phyloP scores from a whole-genome alignment of 2,888 invertebrate species.

The Carterocephalus palaemon region DNA sequence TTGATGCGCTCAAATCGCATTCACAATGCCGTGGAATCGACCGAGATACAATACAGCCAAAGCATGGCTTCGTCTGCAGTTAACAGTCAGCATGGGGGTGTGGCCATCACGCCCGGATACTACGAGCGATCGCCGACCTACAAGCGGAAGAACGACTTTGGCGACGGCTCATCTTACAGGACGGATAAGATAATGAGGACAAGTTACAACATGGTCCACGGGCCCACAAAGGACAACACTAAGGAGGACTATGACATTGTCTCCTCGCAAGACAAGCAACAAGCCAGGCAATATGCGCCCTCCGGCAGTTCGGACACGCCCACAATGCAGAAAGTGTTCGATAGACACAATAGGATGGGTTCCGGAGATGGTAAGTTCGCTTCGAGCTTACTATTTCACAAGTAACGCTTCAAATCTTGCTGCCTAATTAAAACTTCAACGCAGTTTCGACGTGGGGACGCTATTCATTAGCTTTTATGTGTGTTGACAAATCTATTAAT shows the following conservation, averaged over 20 bases:
- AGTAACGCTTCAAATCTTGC: slow-evolving; percentile 32
- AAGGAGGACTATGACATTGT: slow-evolving; percentile 51
- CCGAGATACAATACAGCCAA: slow-evolving; percentile 63
- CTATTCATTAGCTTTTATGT: slow-evolving; percentile 44
- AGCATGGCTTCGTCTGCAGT: slow-evolving; percentile 45
- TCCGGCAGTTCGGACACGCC: slow-evolving; percentile 55
- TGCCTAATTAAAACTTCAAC: slow-evolving; percentile 36
- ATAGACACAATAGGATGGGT: slow-evolving; percentile 56
- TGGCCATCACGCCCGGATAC: slow-evolving; percentile 59
- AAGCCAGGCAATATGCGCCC: slow-evolving; percentile 48
- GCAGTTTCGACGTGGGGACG: slow-evolving; percentile 32
- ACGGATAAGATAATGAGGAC: slow-evolving; percentile 69
- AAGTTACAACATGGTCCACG: slow-evolving; percentile 58
- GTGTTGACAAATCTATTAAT: slow-evolving; percentile 34
- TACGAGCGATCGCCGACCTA: slow-evolving; percentile 60
- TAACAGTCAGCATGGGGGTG: slow-evolving; percentile 49
- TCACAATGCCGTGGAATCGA: slow-evolving; percentile 62
- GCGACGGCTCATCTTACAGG: slow-evolving; percentile 59
- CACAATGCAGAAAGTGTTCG: slow-evolving; percentile 57
- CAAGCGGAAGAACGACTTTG: slow-evolving; percentile 68
- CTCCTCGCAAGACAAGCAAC: slow-evolving; percentile 51
- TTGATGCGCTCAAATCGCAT: slow-evolving; percentile 57
- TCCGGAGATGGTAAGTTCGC: slow-evolving; percentile 65
- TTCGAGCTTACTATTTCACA: slow-evolving; percentile 10
- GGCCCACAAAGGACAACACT: slow-evolving; percentile 48